These are phyloP conservation scores for Chaenodraco wilsoni DNA, from an alignment of 2,797 vertebrate genomes.

Conservation along the genomic window DNA sequence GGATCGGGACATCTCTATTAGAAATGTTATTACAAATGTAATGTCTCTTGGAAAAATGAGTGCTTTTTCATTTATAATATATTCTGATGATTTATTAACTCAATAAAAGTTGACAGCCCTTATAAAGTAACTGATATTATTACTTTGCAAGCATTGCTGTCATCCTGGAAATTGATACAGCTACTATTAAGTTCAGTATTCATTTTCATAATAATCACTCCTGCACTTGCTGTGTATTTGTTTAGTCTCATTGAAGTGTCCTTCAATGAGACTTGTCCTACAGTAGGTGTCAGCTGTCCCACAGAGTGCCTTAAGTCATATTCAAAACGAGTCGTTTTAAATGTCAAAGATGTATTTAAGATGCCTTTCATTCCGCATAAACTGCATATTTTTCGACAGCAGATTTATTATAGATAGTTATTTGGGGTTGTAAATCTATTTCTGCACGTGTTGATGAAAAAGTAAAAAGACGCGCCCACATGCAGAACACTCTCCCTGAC, in stretches of 20 bases:
- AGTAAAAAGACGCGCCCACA: not conserved
- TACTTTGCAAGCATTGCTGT: not conserved
- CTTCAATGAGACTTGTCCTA: conserved; percentile 3
- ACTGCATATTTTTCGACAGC: not conserved
- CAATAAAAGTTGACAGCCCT: not conserved
- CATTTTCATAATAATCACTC: not conserved
- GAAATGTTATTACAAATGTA: not conserved
- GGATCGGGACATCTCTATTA: too few species aligned
- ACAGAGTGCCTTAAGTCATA: not conserved
- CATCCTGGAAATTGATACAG: not conserved
- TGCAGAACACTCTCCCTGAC: not conserved
- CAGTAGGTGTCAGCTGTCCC: conserved; percentile 11
- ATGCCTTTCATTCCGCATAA: not conserved
- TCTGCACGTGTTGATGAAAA: not conserved
- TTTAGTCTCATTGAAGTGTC: conserved; percentile 23
- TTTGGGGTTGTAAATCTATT: not conserved
- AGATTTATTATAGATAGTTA: not conserved
- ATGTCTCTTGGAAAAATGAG: not conserved
- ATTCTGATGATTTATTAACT: not conserved
- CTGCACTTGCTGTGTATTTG: not conserved
- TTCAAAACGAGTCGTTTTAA: not conserved
- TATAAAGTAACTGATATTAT: not conserved
- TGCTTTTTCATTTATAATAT: not conserved
- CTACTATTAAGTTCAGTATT: not conserved
- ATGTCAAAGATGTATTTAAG: not conserved